Evolutionary conservation across 1,140 invertebrate genomes (phyloP).

Genomic region (Onthophagus taurus): DNA sequence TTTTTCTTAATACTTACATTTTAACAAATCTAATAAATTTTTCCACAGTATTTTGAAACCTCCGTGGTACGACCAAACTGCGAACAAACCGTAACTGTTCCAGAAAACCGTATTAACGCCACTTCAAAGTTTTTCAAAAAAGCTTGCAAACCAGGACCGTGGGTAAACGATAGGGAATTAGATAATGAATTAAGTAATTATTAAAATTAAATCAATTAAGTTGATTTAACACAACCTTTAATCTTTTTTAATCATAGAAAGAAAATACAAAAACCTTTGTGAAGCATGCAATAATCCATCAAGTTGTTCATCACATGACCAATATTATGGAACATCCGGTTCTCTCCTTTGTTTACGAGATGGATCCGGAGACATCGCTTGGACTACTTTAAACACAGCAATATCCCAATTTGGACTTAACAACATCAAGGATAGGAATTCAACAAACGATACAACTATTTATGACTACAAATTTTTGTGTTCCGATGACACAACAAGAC

Average conservation of each 20-base stretch:
- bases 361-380: slow-evolving; percentile 68
- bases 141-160: slow-evolving; percentile 72
- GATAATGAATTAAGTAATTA: slow-evolving; percentile 61
- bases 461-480: slow-evolving; percentile 69
- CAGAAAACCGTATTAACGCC: slow-evolving; percentile 61
- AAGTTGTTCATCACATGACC: slow-evolving; percentile 57
- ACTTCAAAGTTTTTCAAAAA: slow-evolving; percentile 59
- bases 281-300: slow-evolving; percentile 52
- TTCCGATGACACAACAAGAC: slow-evolving; percentile 61
- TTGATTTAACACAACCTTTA: too few relatives aligned
- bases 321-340: slow-evolving; percentile 71
- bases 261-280: slow-evolving; percentile 60
- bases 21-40: slow-evolving; percentile 11
- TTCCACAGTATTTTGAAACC: slow-evolving; percentile 65
- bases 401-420: slow-evolving; percentile 53
- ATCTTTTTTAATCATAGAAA: slow-evolving; percentile 41
- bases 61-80: slow-evolving; percentile 54
- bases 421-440: slow-evolving; percentile 27
- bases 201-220: slow-evolving; percentile 5
- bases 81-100: slow-evolving; percentile 50
- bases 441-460: slow-evolving; percentile 36
- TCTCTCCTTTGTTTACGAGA: slow-evolving; percentile 68
- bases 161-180: slow-evolving; percentile 56
- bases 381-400: slow-evolving; percentile 60
- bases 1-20: background rate